These are phyloP conservation scores for Rhopalosiphum nymphaeae DNA, from an alignment of 2,888 invertebrate genomes.

Conservation along the genomic window DNA sequence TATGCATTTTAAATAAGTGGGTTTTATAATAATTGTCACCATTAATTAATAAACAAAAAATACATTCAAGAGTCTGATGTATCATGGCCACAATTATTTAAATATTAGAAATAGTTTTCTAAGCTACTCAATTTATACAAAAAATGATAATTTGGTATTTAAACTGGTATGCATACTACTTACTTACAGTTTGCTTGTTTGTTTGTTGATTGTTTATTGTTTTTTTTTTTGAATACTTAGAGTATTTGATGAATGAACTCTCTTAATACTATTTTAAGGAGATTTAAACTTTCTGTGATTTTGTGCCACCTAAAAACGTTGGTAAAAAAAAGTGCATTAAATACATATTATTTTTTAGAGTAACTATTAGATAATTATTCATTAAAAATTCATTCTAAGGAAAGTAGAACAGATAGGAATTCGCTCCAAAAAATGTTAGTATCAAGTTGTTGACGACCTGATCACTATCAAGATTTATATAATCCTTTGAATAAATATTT, in stretches of 20 bases:
- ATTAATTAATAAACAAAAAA: neutral
- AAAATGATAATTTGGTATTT: neutral
- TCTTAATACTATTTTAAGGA: neutral
- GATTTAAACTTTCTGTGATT: neutral
- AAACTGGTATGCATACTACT: neutral
- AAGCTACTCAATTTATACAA: no score
- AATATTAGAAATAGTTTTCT: neutral
- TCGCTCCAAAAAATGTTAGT: no score
- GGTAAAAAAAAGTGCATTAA: neutral
- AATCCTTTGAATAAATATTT: neutral
- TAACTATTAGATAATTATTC: neutral
- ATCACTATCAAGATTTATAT: no score
- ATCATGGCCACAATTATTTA: no score
- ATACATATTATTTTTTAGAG: neutral
- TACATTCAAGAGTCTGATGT: neutral
- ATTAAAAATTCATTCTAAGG: neutral
- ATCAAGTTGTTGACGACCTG: no score
- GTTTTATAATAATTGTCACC: neutral
- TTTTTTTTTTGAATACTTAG: neutral
- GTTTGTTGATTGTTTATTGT: neutral
- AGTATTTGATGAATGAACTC: neutral
- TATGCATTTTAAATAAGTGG: neutral
- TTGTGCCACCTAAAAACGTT: neutral
- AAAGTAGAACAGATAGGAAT: neutral
- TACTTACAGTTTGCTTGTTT: neutral